phyloP scores from a whole-genome alignment of 2,797 vertebrate species.

The Channa striata region DNA sequence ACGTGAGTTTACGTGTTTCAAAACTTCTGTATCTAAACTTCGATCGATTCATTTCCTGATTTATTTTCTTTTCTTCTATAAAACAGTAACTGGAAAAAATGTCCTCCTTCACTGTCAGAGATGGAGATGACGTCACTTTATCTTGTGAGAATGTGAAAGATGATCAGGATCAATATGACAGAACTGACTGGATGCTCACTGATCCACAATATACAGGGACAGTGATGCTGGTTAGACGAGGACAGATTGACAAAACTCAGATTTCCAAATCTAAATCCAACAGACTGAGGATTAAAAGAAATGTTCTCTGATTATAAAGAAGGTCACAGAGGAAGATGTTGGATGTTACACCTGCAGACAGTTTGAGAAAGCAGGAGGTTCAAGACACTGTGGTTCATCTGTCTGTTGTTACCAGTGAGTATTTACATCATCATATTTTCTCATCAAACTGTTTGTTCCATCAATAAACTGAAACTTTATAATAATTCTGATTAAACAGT shows the following conservation, averaged over 20 bases:
- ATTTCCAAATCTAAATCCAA: not conserved
- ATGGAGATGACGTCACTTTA: conserved; percentile 15
- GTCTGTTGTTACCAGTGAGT: not conserved
- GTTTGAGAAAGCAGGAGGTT: not conserved
- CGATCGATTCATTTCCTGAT: no score
- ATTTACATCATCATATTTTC: no score
- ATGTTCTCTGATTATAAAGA: conserved; percentile 32
- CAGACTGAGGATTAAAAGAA: conserved; percentile 4
- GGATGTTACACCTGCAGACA: conserved; percentile 12
- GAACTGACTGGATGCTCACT: not conserved
- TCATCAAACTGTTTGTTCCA: no score
- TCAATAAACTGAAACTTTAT: no score
- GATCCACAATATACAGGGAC: not conserved
- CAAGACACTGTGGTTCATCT: not conserved
- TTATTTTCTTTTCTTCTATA: no score
- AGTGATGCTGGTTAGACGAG: not conserved
- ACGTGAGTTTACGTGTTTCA: no score
- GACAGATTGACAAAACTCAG: not conserved
- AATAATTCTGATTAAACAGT: no score
- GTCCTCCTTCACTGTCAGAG: not conserved
- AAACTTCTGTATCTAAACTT: no score
- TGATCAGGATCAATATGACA: not conserved
- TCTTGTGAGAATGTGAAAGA: not conserved
- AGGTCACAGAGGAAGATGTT: not conserved
- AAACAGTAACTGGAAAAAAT: rapidly evolving